Base-by-base conservation (phyloP, 2,888 invertebrate genomes). In the Quadroppia sp. region DNA sequence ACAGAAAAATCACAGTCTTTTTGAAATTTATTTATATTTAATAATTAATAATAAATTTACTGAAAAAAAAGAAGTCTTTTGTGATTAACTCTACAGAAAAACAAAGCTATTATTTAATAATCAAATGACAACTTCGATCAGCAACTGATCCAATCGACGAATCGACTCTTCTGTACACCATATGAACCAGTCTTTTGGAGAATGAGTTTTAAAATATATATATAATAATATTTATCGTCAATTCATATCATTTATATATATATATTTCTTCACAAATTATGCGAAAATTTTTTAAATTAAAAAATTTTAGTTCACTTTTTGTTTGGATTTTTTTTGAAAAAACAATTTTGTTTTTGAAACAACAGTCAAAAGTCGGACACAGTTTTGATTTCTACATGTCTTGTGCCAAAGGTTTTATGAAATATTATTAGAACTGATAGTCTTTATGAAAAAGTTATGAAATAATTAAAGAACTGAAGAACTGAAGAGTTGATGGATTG, bases 1-100 rank as follows among this genome's bases (percentile, higher is more conserved):
- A 67, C 67, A 67, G 67, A 67, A 67, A 67, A 67, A 67, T 67
- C 67, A 67, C 67, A 67, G 67, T 67, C 67, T 36, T 17, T 30
- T 42, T n/a, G 30, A 61, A 64, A 67, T 40, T 67, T 42, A 61
- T 53, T 23, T 61, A 61, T 67, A 67, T 67, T 67, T 67, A 40
- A 64, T 67, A 42, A 53, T 32, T 32, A 30, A 30, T 61, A 61
- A 61, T 61, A n/a, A 64, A 36, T 15, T 53, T 64, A 64, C 40
- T 64, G 30, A 64, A 64, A 17, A 40, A 64, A 20, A n/a, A 17
- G 15, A 45, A 25, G 9, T 53, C 11, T 3, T 25, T 53, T 53
- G 53, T 53, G 9, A 32, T 61, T 17, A 61, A 61, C n/a, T 64
- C 20, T 36, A 25, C 15, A n/a, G 28, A 23, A 28, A 64, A 64